phyloP scores from a whole-genome alignment of 2,113 vertebrate genomes.

The Rutilus rutilus region DNA sequence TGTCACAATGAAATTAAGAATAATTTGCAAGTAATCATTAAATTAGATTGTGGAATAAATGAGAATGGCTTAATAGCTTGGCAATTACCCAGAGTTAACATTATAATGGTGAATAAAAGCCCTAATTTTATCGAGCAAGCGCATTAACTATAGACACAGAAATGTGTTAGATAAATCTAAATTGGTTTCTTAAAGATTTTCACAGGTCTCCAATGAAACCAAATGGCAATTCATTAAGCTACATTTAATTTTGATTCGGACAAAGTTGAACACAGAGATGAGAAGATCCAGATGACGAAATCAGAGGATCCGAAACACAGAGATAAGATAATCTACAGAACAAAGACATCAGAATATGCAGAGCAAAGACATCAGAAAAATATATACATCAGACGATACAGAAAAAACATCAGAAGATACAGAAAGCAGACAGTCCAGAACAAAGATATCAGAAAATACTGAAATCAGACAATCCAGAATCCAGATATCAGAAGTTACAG shows the following conservation, averaged over 20 bases:
- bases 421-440: background rate
- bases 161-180: background rate
- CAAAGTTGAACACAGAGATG: background rate
- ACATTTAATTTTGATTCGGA: background rate
- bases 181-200: background rate
- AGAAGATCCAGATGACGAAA: background rate
- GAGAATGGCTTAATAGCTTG: background rate
- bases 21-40: background rate
- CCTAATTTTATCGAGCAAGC: conserved; percentile 1
- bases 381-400: background rate
- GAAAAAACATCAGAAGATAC: background rate
- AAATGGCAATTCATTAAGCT: background rate
- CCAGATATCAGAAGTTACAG: too few species aligned
- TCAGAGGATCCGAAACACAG: background rate
- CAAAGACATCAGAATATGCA: background rate
- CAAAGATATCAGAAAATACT: background rate
- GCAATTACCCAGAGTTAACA: conserved; percentile 22
- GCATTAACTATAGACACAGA: background rate
- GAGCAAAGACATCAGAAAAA: background rate
- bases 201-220: background rate
- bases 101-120: conserved; percentile 14
- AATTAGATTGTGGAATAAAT: conserved; percentile 16
- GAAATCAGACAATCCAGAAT: background rate
- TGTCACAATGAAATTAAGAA: conserved; percentile 10
- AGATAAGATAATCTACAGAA: background rate